phyloP scores from a whole-genome alignment of 1,140 invertebrate species.

The Heliconius hermathena region DNA sequence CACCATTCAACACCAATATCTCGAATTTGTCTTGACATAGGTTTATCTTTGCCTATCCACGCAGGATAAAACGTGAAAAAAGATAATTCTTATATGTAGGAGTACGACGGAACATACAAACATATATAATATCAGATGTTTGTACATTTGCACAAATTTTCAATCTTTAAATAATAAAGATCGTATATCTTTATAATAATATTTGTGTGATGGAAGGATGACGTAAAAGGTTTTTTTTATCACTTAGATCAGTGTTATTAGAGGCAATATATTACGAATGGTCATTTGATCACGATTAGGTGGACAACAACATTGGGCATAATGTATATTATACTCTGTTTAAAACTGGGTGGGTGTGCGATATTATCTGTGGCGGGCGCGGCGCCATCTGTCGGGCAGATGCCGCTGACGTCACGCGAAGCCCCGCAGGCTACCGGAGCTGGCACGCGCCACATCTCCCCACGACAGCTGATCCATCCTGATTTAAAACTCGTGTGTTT shows the following conservation, averaged over 20 bases:
- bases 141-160: not conserved
- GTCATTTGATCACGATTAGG: conserved; percentile 39
- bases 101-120: not conserved
- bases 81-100: too few relatives aligned
- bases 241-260: conserved; percentile 15
- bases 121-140: not conserved
- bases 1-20: too few relatives aligned
- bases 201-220: not conserved
- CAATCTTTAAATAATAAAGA: not conserved
- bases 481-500: conserved; percentile 63
- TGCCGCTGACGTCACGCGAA: conserved; percentile 78
- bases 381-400: conserved; percentile 77
- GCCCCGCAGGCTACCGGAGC: conserved; percentile 65
- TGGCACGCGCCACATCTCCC: conserved; percentile 64
- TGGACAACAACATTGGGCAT: conserved; percentile 14
- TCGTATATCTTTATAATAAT: not conserved
- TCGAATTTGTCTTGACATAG: too few relatives aligned
- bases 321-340: conserved; percentile 42
- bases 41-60: too few relatives aligned
- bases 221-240: conserved; percentile 1
- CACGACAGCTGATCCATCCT: conserved; percentile 70
- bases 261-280: conserved; percentile 26
- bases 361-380: conserved; percentile 71
- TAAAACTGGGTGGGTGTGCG: conserved; percentile 54
- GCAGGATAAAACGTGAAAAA: too few relatives aligned